phyloP scores from a whole-genome alignment of 2,113 vertebrate species.

The Antechinus flavipes region DNA sequence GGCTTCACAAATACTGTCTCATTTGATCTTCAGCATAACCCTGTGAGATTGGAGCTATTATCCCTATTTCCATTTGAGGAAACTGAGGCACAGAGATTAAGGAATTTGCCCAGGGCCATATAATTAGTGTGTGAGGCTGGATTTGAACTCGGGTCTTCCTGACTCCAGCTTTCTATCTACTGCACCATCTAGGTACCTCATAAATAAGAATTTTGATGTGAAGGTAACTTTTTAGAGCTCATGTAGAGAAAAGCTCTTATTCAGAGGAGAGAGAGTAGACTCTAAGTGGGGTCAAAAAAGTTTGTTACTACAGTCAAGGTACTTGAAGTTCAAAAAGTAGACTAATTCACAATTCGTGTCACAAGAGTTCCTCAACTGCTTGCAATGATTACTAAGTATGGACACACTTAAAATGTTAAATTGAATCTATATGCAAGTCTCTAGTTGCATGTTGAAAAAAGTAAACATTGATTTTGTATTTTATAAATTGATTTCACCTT shows the following conservation, averaged over 20 bases:
- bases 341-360: neutral
- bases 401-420: neutral
- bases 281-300: neutral
- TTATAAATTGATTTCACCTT: neutral
- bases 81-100: neutral
- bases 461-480: neutral
- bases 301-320: neutral
- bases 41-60: neutral
- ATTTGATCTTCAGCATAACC: neutral
- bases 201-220: neutral
- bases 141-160: neutral
- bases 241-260: neutral
- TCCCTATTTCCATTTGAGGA: neutral
- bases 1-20: neutral
- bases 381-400: neutral
- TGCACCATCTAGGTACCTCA: neutral
- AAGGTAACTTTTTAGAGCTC: too few relatives aligned
- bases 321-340: neutral
- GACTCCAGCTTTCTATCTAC: neutral
- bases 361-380: neutral
- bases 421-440: neutral
- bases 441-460: neutral
- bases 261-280: neutral
- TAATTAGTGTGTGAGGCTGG: neutral
- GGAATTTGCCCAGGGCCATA: neutral